Evolutionary conservation across 64 coral and sea anemone genomes (phyloP).

Genomic region (Montipora capricornis): DNA sequence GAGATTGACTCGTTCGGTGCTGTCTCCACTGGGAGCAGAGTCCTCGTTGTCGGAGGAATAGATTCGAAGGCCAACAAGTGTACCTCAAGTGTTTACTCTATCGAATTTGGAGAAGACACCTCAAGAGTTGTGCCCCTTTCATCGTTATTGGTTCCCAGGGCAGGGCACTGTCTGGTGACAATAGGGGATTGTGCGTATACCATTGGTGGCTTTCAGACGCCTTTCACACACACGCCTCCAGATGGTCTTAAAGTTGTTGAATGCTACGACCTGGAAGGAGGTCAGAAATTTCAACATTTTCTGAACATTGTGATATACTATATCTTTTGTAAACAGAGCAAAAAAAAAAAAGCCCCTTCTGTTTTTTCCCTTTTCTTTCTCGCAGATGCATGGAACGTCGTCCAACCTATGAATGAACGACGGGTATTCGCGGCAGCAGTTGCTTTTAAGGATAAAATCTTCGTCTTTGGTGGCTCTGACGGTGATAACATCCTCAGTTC

Average conservation of each 20-base stretch:
- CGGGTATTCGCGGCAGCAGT: constrained; percentile 30
- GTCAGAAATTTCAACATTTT: neutral
- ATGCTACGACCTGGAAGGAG: constrained; percentile 21
- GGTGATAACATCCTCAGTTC: constrained; percentile 11
- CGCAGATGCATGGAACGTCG: constrained; percentile 54
- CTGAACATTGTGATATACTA: too few relatives aligned
- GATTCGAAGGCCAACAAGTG: neutral
- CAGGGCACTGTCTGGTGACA: constrained; percentile 41
- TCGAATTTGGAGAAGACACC: neutral
- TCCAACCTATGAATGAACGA: constrained; percentile 58
- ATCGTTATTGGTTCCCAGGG: constrained; percentile 7
- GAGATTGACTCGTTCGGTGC: constrained; percentile 50
- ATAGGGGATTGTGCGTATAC: constrained; percentile 24
- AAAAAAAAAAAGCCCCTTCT: neutral
- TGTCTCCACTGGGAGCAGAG: neutral
- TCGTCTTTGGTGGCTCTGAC: constrained; percentile 58
- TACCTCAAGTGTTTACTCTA: constrained; percentile 1
- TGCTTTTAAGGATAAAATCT: constrained; percentile 36
- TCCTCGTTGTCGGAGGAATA: constrained; percentile 21
- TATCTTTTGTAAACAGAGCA: too few relatives aligned
- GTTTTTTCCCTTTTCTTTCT: neutral
- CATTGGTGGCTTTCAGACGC: constrained; percentile 55
- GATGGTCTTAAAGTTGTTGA: constrained; percentile 28
- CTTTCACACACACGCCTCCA: neutral
- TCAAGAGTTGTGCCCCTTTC: neutral